phyloP scores from a whole-genome alignment of 64 coral and sea anemone species.

The Stichodactyla helianthus region DNA sequence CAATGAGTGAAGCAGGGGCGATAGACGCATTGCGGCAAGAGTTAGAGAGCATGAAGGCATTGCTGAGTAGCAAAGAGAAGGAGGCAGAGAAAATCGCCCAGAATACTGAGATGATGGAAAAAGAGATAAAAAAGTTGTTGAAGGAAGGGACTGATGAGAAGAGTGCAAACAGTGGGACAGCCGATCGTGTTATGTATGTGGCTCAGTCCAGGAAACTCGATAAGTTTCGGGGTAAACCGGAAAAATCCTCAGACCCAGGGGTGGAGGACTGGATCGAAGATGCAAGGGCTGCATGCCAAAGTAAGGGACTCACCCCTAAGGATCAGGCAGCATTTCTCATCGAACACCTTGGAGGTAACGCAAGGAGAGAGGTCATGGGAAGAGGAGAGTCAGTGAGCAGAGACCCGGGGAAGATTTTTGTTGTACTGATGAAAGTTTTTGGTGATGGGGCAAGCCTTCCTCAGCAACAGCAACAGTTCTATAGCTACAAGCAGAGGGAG shows the following conservation, averaged over 20 bases:
- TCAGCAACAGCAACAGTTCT: slow-evolving; percentile 52
- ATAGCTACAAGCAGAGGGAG: slow-evolving; percentile 37
- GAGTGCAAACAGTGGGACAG: too few relatives aligned
- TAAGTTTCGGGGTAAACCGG: slow-evolving; percentile 34
- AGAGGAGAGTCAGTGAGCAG: slow-evolving; percentile 32
- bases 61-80: neutral
- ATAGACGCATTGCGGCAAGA: neutral
- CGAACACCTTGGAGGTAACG: slow-evolving; percentile 39
- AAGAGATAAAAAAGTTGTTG: slow-evolving; percentile 24
- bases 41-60: neutral
- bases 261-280: slow-evolving; percentile 48
- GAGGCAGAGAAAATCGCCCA: slow-evolving; percentile 16
- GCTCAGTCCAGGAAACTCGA: slow-evolving; percentile 32
- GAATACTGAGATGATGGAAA: slow-evolving; percentile 26
- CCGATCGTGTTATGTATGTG: slow-evolving; percentile 34
- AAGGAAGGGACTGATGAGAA: neutral
- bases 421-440: slow-evolving; percentile 50
- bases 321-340: slow-evolving; percentile 29
- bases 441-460: slow-evolving; percentile 55
- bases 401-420: slow-evolving; percentile 43
- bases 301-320: slow-evolving; percentile 21
- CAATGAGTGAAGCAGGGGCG: neutral
- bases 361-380: slow-evolving; percentile 40
- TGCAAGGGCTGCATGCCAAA: slow-evolving; percentile 23
- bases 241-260: slow-evolving; percentile 20